Evolutionary conservation across 35 echinoderm and acorn worm species (phyloP).

Genomic region (Heliocidaris erythrogramma): DNA sequence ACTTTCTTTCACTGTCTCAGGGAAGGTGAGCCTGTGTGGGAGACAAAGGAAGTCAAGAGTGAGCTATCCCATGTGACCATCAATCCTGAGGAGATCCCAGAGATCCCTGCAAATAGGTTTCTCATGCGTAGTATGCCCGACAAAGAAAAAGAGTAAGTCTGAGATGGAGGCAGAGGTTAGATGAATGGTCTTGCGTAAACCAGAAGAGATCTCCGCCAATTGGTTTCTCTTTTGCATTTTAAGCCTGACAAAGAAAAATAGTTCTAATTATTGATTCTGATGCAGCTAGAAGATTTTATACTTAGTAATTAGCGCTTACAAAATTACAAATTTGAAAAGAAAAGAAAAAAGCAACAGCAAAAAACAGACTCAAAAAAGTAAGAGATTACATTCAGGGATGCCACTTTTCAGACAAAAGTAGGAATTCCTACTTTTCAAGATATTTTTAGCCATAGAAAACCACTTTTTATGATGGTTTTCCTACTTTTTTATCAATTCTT

Average conservation of each 20-base stretch:
- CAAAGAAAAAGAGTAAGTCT: conserved; percentile 9
- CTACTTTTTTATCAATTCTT: too few species aligned
- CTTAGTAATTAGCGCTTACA: too few species aligned
- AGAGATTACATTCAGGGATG: too few species aligned
- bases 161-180: not conserved
- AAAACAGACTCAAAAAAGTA: too few species aligned
- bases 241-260: not conserved
- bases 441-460: too few species aligned
- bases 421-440: too few species aligned
- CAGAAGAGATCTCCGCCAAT: not conserved
- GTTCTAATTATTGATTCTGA: too few species aligned
- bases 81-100: conserved; percentile 92
- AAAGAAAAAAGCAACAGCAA: too few species aligned
- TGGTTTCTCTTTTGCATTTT: not conserved
- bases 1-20: not conserved
- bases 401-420: too few species aligned
- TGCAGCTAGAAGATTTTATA: too few species aligned
- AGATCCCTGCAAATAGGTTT: conserved; percentile 85
- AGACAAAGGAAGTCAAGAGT: conserved; percentile 53
- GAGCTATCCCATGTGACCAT: conserved; percentile 83
- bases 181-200: not conserved
- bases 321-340: too few species aligned
- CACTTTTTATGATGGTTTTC: too few species aligned
- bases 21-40: conserved; percentile 30
- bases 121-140: conserved; percentile 63